phyloP scores from a whole-genome alignment of 2,888 invertebrate species.

The Oconnorella tubifera region DNA sequence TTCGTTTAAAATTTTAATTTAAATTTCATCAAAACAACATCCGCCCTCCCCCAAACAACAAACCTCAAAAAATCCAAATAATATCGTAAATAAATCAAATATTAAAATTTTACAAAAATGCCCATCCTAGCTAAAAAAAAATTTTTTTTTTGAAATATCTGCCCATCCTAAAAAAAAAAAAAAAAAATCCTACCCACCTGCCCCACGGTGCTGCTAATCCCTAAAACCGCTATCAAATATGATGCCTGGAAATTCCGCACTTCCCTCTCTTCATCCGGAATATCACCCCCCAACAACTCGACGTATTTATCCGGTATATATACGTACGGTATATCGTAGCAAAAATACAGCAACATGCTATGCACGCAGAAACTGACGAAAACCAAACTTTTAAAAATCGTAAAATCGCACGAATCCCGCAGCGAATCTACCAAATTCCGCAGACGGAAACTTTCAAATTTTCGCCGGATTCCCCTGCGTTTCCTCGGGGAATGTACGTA shows the following conservation, averaged over 20 bases:
- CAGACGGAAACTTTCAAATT: constrained; percentile 12
- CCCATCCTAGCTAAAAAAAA: no score
- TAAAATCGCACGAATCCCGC: constrained; percentile 46
- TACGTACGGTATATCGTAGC: constrained; percentile 88
- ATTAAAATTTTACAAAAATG: no score
- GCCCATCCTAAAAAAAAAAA: no score
- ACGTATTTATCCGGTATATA: constrained; percentile 79
- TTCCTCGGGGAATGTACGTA: constrained; percentile 58
- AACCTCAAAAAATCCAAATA: no score
- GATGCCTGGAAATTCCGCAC: constrained; percentile 58
- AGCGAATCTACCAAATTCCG: constrained; percentile 38
- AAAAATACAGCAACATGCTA: constrained; percentile 82
- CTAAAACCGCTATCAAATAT: constrained; percentile 74
- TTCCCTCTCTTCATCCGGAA: constrained; percentile 62
- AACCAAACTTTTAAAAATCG: constrained; percentile 43
- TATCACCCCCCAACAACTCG: constrained; percentile 22
- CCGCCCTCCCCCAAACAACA: no score
- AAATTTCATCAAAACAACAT: no score
- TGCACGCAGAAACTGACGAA: constrained; percentile 65
- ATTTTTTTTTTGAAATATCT: no score
- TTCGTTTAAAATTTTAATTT: no score
- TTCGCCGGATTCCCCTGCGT: neutral
- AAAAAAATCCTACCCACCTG: constrained; percentile 20
- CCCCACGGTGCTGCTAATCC: constrained; percentile 77
- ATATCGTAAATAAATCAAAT: no score